Evolutionary conservation across 37 sponge, comb jelly and placozoan species (phyloP).

Genomic region (Corticium candelabrum): DNA sequence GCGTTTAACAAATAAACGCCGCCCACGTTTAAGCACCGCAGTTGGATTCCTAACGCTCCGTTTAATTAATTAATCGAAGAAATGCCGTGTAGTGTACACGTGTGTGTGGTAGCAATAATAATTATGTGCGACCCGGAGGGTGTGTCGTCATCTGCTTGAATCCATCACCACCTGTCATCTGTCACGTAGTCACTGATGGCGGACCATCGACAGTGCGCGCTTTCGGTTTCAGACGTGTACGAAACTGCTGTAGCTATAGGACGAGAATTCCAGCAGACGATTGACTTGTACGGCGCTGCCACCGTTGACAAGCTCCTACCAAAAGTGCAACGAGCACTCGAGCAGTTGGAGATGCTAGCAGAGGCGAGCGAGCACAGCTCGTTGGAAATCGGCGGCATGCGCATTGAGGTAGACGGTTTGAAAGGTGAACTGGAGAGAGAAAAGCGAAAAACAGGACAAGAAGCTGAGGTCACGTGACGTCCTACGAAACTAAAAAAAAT

Average conservation of each 20-base stretch:
- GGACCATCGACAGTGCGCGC: too few relatives aligned
- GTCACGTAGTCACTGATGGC: too few relatives aligned
- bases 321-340: neutral
- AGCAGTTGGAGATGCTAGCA: neutral
- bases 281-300: neutral
- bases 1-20: too few relatives aligned
- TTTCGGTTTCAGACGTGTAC: neutral
- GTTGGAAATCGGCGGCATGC: neutral
- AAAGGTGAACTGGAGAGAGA: neutral
- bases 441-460: neutral
- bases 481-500: too few relatives aligned
- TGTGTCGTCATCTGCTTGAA: too few relatives aligned
- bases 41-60: too few relatives aligned
- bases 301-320: neutral
- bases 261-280: neutral
- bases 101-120: too few relatives aligned
- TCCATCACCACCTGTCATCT: too few relatives aligned
- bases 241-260: neutral
- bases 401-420: neutral
- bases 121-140: too few relatives aligned
- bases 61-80: too few relatives aligned
- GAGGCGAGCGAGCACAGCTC: neutral
- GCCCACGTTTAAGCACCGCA: too few relatives aligned
- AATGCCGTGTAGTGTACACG: too few relatives aligned
- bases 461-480: neutral